A percentile compares a stretch with the other conserved stretches of the same genome.
Evolutionary conservation across 2,113 vertebrate species (phyloP).

Genomic region (Clarias gariepinus): DNA sequence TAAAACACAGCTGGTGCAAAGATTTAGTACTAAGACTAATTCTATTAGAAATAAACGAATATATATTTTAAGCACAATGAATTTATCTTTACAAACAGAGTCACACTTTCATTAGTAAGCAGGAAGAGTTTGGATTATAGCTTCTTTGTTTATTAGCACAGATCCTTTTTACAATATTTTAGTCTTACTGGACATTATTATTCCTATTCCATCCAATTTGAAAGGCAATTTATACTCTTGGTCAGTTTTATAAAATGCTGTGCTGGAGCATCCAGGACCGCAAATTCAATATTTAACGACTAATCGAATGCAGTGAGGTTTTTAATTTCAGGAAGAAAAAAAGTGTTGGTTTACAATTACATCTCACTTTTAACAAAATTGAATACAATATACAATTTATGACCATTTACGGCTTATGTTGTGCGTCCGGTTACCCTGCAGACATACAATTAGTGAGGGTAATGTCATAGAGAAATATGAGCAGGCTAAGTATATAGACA

Average conservation of each 20-base stretch:
- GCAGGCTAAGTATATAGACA: conserved; percentile 50
- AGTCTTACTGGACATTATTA: not conserved
- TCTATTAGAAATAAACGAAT: not conserved
- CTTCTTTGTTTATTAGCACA: not conserved
- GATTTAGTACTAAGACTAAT: conserved; percentile 23
- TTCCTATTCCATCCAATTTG: not conserved
- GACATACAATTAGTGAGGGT: conserved; percentile 59
- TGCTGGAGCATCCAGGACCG: not conserved
- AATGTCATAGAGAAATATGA: conserved; percentile 59
- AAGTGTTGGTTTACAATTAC: not conserved
- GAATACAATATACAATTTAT: not conserved
- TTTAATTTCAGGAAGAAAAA: not conserved
- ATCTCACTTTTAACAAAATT: conserved; percentile 3
- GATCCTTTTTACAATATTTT: not conserved
- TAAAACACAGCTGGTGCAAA: conserved; percentile 44
- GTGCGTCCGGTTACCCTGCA: conserved; percentile 46
- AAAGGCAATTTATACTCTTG: not conserved
- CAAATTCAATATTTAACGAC: not conserved
- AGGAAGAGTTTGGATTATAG: not conserved
- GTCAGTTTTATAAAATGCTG: not conserved
- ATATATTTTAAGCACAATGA: not conserved
- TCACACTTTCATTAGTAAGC: not conserved
- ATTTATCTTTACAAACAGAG: not conserved
- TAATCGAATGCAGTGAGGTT: conserved; percentile 1
- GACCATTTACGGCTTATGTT: conserved; percentile 30